These are phyloP conservation scores for Campoletis sonorensis DNA, from an alignment of 1,140 invertebrate genomes.

Conservation along the genomic window DNA sequence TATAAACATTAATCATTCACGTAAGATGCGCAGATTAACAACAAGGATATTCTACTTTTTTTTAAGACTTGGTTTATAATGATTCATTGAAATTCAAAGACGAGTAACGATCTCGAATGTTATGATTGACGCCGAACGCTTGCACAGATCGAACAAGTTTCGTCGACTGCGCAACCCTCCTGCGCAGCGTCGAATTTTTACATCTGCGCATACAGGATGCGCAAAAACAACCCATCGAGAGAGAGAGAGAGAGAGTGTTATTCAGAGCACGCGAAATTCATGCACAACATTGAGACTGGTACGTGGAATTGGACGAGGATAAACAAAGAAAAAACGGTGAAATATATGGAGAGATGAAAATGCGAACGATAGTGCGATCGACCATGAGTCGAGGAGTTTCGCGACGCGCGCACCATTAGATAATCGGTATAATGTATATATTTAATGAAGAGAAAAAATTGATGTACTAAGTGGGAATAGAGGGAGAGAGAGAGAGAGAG, in stretches of 20 bases:
- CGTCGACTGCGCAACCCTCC: neutral
- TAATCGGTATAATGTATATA: conserved; percentile 18
- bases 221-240: neutral
- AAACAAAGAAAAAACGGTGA: neutral
- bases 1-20: no score
- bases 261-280: neutral
- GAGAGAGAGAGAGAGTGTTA: neutral
- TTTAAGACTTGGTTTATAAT: no score
- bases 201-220: neutral
- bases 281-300: conserved; percentile 9
- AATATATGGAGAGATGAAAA: neutral
- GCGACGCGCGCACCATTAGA: conserved; percentile 8
- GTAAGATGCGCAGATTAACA: no score
- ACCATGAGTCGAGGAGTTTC: neutral
- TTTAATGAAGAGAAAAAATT: conserved; percentile 29
- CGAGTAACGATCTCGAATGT: no score
- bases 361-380: neutral
- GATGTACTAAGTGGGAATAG: conserved; percentile 12
- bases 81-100: no score
- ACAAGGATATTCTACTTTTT: no score
- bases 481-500: neutral
- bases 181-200: no score
- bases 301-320: conserved; percentile 8
- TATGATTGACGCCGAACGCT: neutral
- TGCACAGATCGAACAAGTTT: neutral